Base-by-base conservation (phyloP, 2,113 vertebrate genomes). In the Riparia riparia region DNA sequence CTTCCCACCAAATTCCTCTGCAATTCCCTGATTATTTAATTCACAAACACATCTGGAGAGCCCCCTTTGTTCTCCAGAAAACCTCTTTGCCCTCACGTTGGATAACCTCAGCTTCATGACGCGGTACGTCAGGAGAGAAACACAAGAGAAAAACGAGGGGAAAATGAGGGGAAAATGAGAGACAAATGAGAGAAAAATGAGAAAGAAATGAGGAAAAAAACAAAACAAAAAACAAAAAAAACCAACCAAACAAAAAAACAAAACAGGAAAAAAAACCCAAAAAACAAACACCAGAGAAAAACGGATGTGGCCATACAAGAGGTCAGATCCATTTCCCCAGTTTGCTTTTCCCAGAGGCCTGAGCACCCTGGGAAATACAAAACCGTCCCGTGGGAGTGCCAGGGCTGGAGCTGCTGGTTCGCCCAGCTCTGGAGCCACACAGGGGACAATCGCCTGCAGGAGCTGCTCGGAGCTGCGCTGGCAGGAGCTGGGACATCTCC, bases 1-100 rank as follows among this genome's bases (percentile, higher is more conserved):
- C 16, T 49, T 41, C 74, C 74, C 24, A 2, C 20, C 50, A 8
- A 31, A 28, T 4, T 9, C 22, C 10, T 4, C 51, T 18, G 15
- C 29, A 34, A 44, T 64, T 34, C 65, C 3, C 0, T 15, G 10
- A 17, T 24, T 10, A 2, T 19, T 42, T 2, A 1, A 47, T 1
- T 20, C 76, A 8, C 10, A 37, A 42, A 18, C 34, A 21, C 42
- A 13, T 3, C 2, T 0, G 4, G 21, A 7, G 58, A 49, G 7
- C 10, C 29, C 60, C 60, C 13, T 22, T 37, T 4, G 4, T 16
- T 53, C n/a, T 25, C 37, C 80, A 28, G 6, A 41, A 89, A 91
- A 44, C 5, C 4, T 63, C 18, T 54, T 41, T 45, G 42, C n/a
- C 28, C 41, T 14, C 66, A 28, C 5, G 3, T 4, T 57, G 24